Evolutionary conservation across 1,140 invertebrate species (phyloP).

Genomic region (Drosophila rufa): DNA sequence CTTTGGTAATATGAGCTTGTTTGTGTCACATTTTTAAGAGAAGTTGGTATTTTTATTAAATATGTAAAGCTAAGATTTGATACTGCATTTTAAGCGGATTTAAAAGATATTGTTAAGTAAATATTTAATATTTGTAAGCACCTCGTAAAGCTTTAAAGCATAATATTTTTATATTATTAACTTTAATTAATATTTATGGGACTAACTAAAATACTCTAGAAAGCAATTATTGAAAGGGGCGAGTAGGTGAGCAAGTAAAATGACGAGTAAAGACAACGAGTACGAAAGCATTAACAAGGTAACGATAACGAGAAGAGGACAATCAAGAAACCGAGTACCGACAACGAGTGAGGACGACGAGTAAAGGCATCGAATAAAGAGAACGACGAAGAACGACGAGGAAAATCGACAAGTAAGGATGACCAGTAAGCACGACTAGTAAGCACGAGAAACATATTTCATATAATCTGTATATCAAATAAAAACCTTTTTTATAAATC

Average conservation of each 20-base stretch:
- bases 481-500: neutral
- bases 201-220: no score
- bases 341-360: no score
- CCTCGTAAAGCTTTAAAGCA: no score
- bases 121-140: no score
- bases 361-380: no score
- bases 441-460: neutral
- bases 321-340: no score
- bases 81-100: no score
- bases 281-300: neutral
- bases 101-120: no score
- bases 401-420: neutral
- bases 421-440: neutral
- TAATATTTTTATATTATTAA: no score
- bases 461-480: neutral
- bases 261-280: neutral
- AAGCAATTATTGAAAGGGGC: neutral
- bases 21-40: neutral
- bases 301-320: no score
- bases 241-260: neutral
- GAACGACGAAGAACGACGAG: no score
- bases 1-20: neutral
- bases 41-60: neutral
- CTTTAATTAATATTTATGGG: no score
- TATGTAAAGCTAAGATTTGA: neutral